Base-by-base conservation (phyloP, 2,797 vertebrate species). In the Calcarius lapponicus region DNA sequence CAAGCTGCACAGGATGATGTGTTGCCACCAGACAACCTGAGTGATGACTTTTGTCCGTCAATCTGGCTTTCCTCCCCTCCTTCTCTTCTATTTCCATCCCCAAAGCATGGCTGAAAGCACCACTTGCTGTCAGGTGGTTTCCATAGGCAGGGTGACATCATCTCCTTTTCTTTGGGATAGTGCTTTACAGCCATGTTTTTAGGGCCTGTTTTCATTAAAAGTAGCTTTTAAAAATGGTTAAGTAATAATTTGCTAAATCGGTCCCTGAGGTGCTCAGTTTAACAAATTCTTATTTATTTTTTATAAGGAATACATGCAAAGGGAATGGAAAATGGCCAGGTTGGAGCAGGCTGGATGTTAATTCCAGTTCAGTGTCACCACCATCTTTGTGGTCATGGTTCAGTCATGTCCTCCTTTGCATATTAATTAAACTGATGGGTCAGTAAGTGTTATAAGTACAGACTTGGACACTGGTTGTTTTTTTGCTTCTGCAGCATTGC, bases 211-310 rank as follows among this genome's bases (percentile, higher is more conserved):
- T 95, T 82, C 80, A 54, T 75, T 96, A 89, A 85, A 78, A 86
- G 82, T 48, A 90, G 22, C 61, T 87, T 95, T 96, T 92, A 90
- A 93, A 96, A 96, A 84, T 9, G 75, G 40, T 43, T 88, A 96
- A 95, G 83, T 87, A 96, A 81, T 86, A 88, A 88, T 96, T 96
- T 95, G 80, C 70, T 96, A 95, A 92, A 83, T 87, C 36, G 42
- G 64, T 43, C 56, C 62, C 50, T 67, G 80, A 95, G 78, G 75
- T 91, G 36, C 76, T 93, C 88, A 88, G 57, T 94, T 96, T 91
- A 91, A 85, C 79, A 94, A 93, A 87, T 86, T 81, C 61, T 31
- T 81, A n/a, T 13, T 67, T 81, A 17, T 22, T 64, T 82, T 66
- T 53, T 18, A 31, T 19, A 29, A 88, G 85, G 72, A 95, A 66